Percentiles rank a stretch among this genome's conserved stretches.
These are phyloP conservation scores for Pachyrhynchus sulphureomaculatus DNA, from an alignment of 1,140 invertebrate genomes.

Conservation along the genomic window DNA sequence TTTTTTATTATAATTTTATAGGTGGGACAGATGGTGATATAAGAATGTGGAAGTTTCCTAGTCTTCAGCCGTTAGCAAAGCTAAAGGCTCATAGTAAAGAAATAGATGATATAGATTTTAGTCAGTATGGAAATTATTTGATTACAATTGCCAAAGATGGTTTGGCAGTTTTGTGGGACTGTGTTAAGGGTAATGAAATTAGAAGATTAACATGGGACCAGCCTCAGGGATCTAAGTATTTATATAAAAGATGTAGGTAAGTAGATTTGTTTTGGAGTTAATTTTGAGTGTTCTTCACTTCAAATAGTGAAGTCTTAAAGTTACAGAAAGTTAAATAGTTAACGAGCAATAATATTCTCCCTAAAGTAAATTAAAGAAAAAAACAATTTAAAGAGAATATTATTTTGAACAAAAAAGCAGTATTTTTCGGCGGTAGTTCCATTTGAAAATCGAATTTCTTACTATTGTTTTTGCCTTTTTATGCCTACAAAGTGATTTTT, in stretches of 20 bases:
- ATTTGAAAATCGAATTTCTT: no score
- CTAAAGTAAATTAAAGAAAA: neutral
- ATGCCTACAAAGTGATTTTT: no score
- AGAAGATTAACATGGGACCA: slow-evolving; percentile 73
- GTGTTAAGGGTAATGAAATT: slow-evolving; percentile 62
- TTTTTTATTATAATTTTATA: slow-evolving; percentile 28
- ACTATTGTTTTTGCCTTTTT: no score
- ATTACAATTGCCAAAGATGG: slow-evolving; percentile 88
- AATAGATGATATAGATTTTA: slow-evolving; percentile 91
- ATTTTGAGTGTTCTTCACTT: no score
- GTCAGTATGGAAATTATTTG: slow-evolving; percentile 70
- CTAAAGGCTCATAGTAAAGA: slow-evolving; percentile 76
- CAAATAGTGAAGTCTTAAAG: no score
- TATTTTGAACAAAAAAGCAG: no score
- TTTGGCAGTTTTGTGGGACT: slow-evolving; percentile 77
- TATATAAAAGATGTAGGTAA: slow-evolving; percentile 80
- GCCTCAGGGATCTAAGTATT: slow-evolving; percentile 72
- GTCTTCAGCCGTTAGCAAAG: slow-evolving; percentile 67
- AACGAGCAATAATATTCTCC: no score
- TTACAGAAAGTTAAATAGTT: no score
- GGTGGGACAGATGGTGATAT: slow-evolving; percentile 85
- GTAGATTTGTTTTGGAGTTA: no score
- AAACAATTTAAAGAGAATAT: neutral
- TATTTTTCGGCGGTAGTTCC: no score
- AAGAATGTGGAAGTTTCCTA: slow-evolving; percentile 86